Percentiles rank a stretch among this genome's conserved stretches.
Evolutionary conservation across 2,797 vertebrate genomes (phyloP).

Genomic region (Psittacula derbiana): DNA sequence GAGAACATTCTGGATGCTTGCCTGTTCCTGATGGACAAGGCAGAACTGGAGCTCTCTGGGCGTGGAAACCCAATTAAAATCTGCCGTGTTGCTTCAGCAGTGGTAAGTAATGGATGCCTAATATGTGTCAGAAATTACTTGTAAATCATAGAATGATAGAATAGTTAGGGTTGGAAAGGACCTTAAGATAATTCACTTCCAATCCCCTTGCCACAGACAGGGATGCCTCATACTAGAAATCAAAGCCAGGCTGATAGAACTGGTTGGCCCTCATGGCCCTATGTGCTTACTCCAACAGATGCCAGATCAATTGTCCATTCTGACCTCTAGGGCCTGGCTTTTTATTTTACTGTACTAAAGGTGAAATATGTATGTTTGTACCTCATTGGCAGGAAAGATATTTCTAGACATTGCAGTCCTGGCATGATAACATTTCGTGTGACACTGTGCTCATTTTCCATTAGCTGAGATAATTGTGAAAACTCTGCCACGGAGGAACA

Average conservation of each 20-base stretch:
- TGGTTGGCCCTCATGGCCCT: neutral
- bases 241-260: neutral
- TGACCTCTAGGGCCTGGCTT: neutral
- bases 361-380: neutral
- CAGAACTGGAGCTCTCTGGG: slow-evolving; percentile 87
- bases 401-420: neutral
- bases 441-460: neutral
- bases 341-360: neutral
- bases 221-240: neutral
- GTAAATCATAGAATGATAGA: neutral
- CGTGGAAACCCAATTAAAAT: slow-evolving; percentile 91
- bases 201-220: neutral
- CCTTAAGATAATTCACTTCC: neutral
- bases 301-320: neutral
- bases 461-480: neutral
- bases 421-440: neutral
- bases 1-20: slow-evolving; percentile 89
- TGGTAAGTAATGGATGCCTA: slow-evolving; percentile 78
- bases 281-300: neutral
- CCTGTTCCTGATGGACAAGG: slow-evolving; percentile 89
- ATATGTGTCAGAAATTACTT: neutral
- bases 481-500: neutral
- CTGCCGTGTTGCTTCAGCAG: slow-evolving; percentile 88
- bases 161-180: neutral
- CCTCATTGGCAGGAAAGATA: neutral